phyloP scores from a whole-genome alignment of 2,888 invertebrate species.

The Napeogenes inachia region DNA sequence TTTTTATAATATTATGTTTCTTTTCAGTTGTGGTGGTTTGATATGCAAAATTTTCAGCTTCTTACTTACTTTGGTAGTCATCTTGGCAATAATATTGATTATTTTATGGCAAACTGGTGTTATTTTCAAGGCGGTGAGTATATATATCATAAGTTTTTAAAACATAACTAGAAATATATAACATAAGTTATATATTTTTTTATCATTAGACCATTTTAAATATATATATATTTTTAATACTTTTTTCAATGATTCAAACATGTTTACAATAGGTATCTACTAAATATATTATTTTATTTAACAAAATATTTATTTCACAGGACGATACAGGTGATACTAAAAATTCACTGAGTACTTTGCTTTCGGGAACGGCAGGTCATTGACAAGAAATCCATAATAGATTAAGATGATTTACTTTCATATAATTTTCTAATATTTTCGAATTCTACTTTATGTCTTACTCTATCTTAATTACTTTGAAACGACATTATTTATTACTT shows the following conservation, averaged over 20 bases:
- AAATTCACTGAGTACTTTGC: background rate
- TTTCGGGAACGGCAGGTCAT: constrained; percentile 1
- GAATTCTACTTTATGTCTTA: background rate
- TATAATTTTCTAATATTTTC: too few species aligned
- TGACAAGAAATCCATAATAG: constrained; percentile 1
- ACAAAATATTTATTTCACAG: background rate
- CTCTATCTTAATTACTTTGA: background rate
- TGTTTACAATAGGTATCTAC: too few species aligned
- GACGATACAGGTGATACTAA: background rate
- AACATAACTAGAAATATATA: too few species aligned
- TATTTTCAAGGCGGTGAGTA: constrained; percentile 39
- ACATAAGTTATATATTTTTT: too few species aligned
- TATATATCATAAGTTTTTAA: background rate
- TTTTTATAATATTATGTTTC: too few species aligned
- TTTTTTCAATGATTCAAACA: too few species aligned
- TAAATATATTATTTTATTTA: background rate
- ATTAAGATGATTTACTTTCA: background rate
- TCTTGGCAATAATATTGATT: constrained; percentile 55
- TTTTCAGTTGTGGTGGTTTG: constrained; percentile 39
- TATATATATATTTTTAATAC: constrained; percentile 8
- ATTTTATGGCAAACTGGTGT: constrained; percentile 58
- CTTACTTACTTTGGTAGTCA: constrained; percentile 50
- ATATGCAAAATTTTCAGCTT: constrained; percentile 63
- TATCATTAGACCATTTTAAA: background rate
- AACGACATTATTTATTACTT: too few species aligned